Evolutionary conservation across 1,140 invertebrate species (phyloP).

Genomic region (Neomicropteryx cornuta): DNA sequence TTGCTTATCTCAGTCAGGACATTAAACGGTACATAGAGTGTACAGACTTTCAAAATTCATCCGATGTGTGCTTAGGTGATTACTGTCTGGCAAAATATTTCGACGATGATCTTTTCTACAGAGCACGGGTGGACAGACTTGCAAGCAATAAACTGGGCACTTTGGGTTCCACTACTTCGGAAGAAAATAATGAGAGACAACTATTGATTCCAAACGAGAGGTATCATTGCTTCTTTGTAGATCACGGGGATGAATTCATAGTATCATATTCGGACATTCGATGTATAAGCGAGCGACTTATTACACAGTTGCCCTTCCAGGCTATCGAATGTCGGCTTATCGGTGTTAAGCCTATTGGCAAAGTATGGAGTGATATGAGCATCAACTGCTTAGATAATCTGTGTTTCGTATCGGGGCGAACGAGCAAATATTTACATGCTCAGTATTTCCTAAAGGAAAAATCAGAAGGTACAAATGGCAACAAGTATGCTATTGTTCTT

Average conservation of each 20-base stretch:
- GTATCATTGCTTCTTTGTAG: conserved; percentile 34
- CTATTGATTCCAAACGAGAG: conserved; percentile 14
- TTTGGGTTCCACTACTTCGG: no score
- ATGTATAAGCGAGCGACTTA: conserved; percentile 24
- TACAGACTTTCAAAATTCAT: conserved; percentile 13
- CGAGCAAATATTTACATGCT: conserved; percentile 23
- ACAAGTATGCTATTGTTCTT: conserved; percentile 29
- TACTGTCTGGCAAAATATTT: conserved; percentile 30
- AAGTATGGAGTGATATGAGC: conserved; percentile 26
- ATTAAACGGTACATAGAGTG: conserved; percentile 23
- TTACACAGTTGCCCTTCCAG: conserved; percentile 31
- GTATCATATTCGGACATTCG: conserved; percentile 19
- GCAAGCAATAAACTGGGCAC: no score
- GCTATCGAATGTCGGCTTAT: conserved; percentile 34
- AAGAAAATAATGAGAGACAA: no score
- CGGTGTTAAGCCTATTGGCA: conserved; percentile 23
- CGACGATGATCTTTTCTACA: conserved; percentile 25
- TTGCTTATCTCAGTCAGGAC: conserved; percentile 22
- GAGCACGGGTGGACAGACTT: conserved; percentile 27
- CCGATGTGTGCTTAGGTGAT: conserved; percentile 18
- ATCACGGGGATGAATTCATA: conserved; percentile 28
- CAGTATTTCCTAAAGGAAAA: conserved; percentile 28
- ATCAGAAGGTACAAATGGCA: conserved; percentile 23
- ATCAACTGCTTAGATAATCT: conserved; percentile 27
- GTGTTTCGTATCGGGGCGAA: conserved; percentile 18